Percentiles rank a stretch among this genome's conserved stretches.
phyloP scores from a whole-genome alignment of 2,797 vertebrate genomes.

The Toxotes lorentzi region DNA sequence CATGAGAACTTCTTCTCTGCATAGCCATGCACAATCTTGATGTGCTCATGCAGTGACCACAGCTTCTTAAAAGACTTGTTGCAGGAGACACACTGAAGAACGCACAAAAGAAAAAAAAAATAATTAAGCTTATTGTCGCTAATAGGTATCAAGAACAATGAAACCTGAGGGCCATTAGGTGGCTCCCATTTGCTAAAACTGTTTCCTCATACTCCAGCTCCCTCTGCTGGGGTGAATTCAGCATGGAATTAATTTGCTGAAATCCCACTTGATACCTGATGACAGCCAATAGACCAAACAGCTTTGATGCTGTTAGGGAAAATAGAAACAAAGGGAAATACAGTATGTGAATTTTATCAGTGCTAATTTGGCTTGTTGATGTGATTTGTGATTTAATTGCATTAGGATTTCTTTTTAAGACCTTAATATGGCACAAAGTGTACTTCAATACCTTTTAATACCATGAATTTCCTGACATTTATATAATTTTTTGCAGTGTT shows the following conservation, averaged over 20 bases:
- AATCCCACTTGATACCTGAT: neutral
- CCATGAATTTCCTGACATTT: too few species aligned
- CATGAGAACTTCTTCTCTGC: conserved; percentile 99
- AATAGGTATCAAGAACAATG: neutral
- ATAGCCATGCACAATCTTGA: conserved; percentile 98
- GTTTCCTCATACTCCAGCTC: conserved; percentile 53
- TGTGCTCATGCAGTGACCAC: conserved; percentile 98
- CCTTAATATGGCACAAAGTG: too few species aligned
- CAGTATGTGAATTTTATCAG: neutral
- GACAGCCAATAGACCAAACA: neutral
- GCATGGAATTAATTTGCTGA: neutral
- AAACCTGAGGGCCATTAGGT: neutral
- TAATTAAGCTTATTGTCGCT: neutral
- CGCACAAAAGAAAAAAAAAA: conserved; percentile 12
- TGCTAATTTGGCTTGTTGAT: neutral
- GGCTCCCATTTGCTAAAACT: neutral
- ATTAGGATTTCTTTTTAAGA: too few species aligned
- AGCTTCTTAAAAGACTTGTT: conserved; percentile 99
- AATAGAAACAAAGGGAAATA: neutral
- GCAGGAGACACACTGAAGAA: conserved; percentile 94
- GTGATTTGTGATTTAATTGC: neutral
- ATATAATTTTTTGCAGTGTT: too few species aligned
- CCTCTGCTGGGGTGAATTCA: conserved; percentile 73
- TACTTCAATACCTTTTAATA: neutral
- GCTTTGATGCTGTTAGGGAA: neutral